Evolutionary conservation across 1,140 invertebrate species (phyloP).

Genomic region (Plectrocnemia conspersa): DNA sequence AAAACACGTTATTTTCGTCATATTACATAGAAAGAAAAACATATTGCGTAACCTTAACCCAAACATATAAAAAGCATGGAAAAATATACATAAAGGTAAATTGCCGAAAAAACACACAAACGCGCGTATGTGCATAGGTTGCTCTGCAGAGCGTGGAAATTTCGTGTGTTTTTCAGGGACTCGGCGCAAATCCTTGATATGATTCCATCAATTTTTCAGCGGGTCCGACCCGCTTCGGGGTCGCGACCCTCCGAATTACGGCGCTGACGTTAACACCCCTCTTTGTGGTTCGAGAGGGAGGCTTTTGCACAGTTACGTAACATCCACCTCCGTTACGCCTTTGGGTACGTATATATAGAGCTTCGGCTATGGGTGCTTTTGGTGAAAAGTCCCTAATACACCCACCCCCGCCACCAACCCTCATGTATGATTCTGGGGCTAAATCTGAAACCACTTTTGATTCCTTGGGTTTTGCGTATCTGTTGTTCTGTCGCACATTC

Average conservation of each 20-base stretch:
- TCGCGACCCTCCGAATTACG: constrained; percentile 19
- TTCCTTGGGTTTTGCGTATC: no score
- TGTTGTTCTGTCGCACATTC: no score
- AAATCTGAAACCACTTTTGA: no score
- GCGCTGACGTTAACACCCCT: constrained; percentile 7
- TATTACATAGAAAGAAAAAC: no score
- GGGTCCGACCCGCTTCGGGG: constrained; percentile 1
- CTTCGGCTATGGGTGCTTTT: constrained; percentile 4
- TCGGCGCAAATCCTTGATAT: background rate
- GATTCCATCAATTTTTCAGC: constrained; percentile 18
- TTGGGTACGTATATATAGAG: background rate
- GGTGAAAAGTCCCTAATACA: constrained; percentile 5
- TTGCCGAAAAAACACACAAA: no score
- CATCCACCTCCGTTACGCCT: constrained; percentile 8
- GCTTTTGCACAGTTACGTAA: constrained; percentile 16
- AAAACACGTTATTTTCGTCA: no score
- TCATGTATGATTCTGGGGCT: no score
- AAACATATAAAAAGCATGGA: no score
- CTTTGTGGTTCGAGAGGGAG: background rate
- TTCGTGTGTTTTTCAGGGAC: background rate
- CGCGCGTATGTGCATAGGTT: background rate
- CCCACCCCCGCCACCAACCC: no score
- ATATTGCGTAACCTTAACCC: no score
- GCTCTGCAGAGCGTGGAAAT: background rate
- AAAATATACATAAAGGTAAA: no score